Base-by-base conservation (phyloP, 2,113 vertebrate species). In the Astur gentilis region DNA sequence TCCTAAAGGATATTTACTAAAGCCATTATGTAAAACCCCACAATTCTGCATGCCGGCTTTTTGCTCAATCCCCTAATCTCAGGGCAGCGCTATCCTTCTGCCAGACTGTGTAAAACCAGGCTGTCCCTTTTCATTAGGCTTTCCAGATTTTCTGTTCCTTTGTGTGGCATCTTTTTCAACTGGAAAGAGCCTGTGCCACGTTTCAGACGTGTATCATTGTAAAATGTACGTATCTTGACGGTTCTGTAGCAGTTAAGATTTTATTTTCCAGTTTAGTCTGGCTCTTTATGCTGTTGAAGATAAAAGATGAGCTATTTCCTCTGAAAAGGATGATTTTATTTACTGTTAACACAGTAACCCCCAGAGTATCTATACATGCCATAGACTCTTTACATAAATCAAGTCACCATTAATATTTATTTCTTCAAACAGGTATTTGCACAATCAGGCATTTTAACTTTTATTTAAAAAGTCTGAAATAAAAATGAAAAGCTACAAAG, bases 41-140 rank as follows among this genome's bases (percentile, higher is more conserved):
- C 86, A 76, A 69, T 95, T 96, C 92, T 83, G 95, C 94, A 87
- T 16, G 75, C 92, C n/a, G 31, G 96, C 93, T 97, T 97, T 98
- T 93, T 97, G 94, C 94, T 98, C 97, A 97, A 97, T 96, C 97
- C 97, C 70, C 93, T 98, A 98, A 98, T 98, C 94, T 95, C 91
- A 25, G 90, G 52, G 8, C 90, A 77, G 91, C 2, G 64, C 94
- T 72, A 52, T 61, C 96, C 97, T 87, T 44, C 93, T 96, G 95
- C 73, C 97, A 95, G 97, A 78, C 95, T 87, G 23, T 49, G 42
- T 71, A 96, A 97, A 97, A 67, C 84, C 75, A 10, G 72, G 73
- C 96, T 97, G 96, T 64, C 89, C 92, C 81, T 87, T 96, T 79
- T 78, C 89, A 83, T 87, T 58, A 95, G 83, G 89, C 58, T 94